Evolutionary conservation across 2,113 vertebrate species (phyloP), one percentile per base, ranked within the genome.

Genomic region (Eubucco bourcierii): DNA sequence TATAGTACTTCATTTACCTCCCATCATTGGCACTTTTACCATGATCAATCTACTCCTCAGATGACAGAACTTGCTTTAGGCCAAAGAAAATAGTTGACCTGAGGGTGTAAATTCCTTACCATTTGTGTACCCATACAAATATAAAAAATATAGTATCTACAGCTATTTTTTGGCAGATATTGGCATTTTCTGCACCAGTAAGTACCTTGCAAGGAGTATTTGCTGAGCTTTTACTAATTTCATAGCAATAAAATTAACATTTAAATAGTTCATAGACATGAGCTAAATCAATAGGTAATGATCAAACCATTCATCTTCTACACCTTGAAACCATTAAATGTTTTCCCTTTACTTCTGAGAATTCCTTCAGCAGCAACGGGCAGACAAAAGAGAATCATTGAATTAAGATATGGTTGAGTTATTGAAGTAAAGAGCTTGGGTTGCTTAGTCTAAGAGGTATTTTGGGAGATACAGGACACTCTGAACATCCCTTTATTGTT

Each of bases 231-330:
- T 53, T 83, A 55, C 55, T 81, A 55, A 65, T 72, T 88, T 68
- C 21, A 25, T 25, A 39, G 63, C 25, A 88, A 93, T 66, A 29
- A 75, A 84, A 93, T 80, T 65, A 93, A 47, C 78, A 86, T 75
- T 78, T 56, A 33, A 75, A 71, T 28, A 65, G 39, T 68, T 86
- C 44, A 46, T 50, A 83, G 65, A 31, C 29, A 3, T 3, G 47
- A 19, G 41, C 60, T 50, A 41, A 86, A 70, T 88, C 86, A 73
- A 86, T 81, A 68, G 5, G 14, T 65, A 64, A 68, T 29, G 55
- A 85, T 71, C 83, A 90, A 88, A 27, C 53, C 15, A 68, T 94
- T 81, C 4, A 78, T 90, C 78, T 93, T 81, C 58, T 68, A n/a
- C 39, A 37, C 50, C 52, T 77, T 14, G 25, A 67, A 85, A 88